Evolutionary conservation across 2,113 vertebrate species (phyloP).

Genomic region (Australoheros scitulus): DNA sequence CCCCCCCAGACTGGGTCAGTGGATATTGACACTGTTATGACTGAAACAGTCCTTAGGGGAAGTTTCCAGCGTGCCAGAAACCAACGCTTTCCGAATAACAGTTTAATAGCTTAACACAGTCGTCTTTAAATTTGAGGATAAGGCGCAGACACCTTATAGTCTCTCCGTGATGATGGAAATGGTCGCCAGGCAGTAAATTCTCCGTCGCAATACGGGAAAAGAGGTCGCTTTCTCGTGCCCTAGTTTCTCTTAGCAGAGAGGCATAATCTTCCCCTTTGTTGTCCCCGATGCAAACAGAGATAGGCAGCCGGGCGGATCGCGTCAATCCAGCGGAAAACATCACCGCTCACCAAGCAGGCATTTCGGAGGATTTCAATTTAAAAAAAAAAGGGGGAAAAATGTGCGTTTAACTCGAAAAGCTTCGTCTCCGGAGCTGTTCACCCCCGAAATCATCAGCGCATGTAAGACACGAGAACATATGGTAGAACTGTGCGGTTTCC

Average conservation of each 20-base stretch:
- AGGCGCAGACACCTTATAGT: conserved; percentile 1
- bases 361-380: conserved; percentile 41
- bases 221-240: conserved; percentile 65
- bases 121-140: conserved; percentile 12
- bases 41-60: conserved; percentile 30
- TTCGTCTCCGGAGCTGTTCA: conserved; percentile 8
- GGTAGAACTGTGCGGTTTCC: conserved; percentile 58
- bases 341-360: background rate
- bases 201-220: conserved; percentile 27
- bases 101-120: conserved; percentile 6
- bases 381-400: conserved; percentile 3
- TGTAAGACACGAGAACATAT: conserved; percentile 43
- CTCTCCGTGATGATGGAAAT: background rate
- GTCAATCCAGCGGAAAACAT: conserved; percentile 22
- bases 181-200: conserved; percentile 26
- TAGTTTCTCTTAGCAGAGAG: conserved; percentile 59
- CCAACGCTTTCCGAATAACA: background rate
- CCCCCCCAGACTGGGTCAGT: conserved; percentile 36
- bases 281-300: conserved; percentile 48
- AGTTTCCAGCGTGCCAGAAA: conserved; percentile 31
- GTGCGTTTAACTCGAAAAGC: conserved; percentile 53
- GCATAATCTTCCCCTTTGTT: conserved; percentile 70
- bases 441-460: conserved; percentile 29
- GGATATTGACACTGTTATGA: conserved; percentile 48
- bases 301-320: conserved; percentile 38